phyloP scores from a whole-genome alignment of 2,888 invertebrate genomes.

The Macaria liturata region DNA sequence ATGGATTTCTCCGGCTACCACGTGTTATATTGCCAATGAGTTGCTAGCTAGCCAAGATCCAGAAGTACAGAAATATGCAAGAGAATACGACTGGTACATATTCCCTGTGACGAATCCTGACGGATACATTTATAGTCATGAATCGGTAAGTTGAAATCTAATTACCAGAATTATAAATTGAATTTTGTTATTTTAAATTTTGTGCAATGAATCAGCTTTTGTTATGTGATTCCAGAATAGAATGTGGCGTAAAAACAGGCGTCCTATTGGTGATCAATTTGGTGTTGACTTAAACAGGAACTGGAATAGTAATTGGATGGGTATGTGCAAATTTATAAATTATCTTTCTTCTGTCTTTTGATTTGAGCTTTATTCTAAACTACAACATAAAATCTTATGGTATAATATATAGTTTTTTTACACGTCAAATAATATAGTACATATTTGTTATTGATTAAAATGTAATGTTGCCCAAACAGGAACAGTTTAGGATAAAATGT shows the following conservation, averaged over 20 bases:
- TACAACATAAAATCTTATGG: too few relatives aligned
- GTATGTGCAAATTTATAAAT: conserved; percentile 49
- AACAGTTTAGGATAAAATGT: too few relatives aligned
- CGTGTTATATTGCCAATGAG: conserved; percentile 87
- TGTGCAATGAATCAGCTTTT: too few relatives aligned
- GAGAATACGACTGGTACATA: conserved; percentile 89
- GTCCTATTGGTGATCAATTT: conserved; percentile 63
- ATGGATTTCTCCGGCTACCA: conserved; percentile 87
- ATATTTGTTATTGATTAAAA: too few relatives aligned
- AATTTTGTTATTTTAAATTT: too few relatives aligned
- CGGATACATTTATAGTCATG: conserved; percentile 87
- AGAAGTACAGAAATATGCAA: conserved; percentile 79
- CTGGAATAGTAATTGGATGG: conserved; percentile 87
- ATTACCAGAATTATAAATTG: too few relatives aligned
- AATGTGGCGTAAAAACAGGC: conserved; percentile 86
- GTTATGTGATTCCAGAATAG: conserved; percentile 73
- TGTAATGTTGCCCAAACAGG: too few relatives aligned
- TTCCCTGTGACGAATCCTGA: conserved; percentile 90
- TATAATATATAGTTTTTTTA: too few relatives aligned
- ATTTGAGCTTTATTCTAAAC: too few relatives aligned
- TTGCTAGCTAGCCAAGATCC: conserved; percentile 83
- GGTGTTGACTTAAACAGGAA: conserved; percentile 91
- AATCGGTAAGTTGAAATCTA: conserved; percentile 82
- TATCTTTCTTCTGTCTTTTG: too few relatives aligned
- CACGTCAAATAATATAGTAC: too few relatives aligned